These are phyloP conservation scores for Laticauda laticaudata DNA, from an alignment of 2,113 vertebrate genomes.

Conservation along the genomic window DNA sequence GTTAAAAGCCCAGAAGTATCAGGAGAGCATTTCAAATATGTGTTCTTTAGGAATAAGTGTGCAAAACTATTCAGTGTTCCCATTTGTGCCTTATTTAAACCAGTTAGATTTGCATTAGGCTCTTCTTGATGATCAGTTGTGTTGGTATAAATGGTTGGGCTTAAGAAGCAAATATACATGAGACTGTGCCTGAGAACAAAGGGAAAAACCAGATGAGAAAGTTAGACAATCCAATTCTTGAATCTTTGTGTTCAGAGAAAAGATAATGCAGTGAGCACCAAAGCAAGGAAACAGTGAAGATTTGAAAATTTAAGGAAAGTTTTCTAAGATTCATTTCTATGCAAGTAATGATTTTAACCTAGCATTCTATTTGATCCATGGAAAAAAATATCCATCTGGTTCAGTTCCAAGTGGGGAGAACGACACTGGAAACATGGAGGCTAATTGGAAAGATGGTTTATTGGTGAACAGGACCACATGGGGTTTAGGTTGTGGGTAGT, in stretches of 20 bases:
- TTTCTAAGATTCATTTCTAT: slow-evolving; percentile 19
- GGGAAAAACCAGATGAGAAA: neutral
- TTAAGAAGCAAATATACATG: neutral
- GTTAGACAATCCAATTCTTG: slow-evolving; percentile 16
- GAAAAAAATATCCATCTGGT: no score
- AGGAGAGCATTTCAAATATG: neutral
- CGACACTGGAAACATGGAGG: no score
- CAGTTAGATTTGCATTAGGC: neutral
- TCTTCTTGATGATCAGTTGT: neutral
- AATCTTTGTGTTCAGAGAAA: slow-evolving; percentile 5
- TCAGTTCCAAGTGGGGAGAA: no score
- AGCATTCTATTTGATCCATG: neutral
- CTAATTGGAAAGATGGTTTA: no score
- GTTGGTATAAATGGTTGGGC: neutral
- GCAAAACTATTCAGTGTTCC: neutral
- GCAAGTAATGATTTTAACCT: slow-evolving; percentile 2
- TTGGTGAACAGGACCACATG: no score
- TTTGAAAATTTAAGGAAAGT: neutral
- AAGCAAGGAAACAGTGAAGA: neutral
- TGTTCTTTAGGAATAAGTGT: neutral
- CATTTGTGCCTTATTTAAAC: neutral
- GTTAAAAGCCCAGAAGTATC: neutral
- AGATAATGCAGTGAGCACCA: neutral
- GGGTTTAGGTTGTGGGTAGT: no score
- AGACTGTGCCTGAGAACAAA: slow-evolving; percentile 12